These are phyloP conservation scores for Nibea albiflora DNA, from an alignment of 2,113 vertebrate species.

Conservation along the genomic window DNA sequence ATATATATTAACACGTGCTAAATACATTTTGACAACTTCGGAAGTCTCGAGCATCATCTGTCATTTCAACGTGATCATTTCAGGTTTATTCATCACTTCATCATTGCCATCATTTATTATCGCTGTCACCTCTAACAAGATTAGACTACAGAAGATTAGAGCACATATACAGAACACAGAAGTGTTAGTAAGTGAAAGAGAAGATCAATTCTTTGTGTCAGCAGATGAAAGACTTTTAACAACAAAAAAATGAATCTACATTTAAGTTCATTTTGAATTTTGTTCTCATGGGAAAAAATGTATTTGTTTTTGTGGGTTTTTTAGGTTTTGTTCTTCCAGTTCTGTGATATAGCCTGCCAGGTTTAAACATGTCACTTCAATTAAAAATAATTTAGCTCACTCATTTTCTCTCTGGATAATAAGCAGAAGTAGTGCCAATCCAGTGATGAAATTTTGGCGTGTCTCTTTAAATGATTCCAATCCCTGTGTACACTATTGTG, in stretches of 20 bases:
- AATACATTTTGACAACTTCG: neutral
- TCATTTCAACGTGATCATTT: neutral
- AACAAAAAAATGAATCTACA: neutral
- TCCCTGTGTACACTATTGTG: neutral
- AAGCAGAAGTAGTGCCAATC: neutral
- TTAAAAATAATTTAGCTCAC: neutral
- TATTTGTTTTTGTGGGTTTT: neutral
- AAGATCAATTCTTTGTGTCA: neutral
- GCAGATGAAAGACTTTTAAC: neutral
- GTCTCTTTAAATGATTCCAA: neutral
- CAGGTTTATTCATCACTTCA: neutral
- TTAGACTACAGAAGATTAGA: neutral
- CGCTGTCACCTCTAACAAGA: neutral
- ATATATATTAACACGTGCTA: neutral
- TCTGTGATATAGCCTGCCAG: neutral
- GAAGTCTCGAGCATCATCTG: neutral
- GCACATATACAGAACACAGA: neutral
- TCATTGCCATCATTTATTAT: neutral
- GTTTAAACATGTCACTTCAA: neutral
- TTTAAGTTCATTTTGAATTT: neutral
- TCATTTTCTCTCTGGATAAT: neutral
- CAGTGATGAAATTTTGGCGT: neutral
- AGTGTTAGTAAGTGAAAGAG: neutral
- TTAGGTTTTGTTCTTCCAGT: neutral
- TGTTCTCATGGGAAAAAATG: neutral